These are phyloP conservation scores for Plecturocebus donacophilus DNA, from an alignment of 2,113 vertebrate genomes.

Conservation along the genomic window DNA sequence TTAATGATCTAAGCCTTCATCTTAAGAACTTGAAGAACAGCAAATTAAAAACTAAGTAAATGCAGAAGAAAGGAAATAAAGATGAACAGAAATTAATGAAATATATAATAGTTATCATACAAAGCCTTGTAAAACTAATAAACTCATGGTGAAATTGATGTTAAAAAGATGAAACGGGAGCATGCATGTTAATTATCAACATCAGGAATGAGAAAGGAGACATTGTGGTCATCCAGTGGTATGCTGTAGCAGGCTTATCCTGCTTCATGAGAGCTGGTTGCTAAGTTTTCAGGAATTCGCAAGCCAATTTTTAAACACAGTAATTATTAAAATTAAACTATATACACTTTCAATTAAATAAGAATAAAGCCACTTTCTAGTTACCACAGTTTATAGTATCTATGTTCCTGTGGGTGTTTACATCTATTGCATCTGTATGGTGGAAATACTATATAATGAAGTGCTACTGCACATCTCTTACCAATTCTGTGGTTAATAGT, in stretches of 20 bases:
- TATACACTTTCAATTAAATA: neutral
- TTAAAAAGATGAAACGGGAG: neutral
- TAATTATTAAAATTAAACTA: neutral
- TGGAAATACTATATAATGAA: neutral
- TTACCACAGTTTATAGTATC: neutral
- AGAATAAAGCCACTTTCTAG: neutral
- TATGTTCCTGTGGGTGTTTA: neutral
- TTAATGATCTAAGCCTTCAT: neutral
- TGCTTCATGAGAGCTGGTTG: neutral
- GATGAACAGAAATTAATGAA: neutral
- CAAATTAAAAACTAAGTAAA: neutral
- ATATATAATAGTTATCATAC: neutral
- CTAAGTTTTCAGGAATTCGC: neutral
- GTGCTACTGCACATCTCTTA: neutral
- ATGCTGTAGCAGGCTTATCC: neutral
- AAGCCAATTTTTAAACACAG: neutral
- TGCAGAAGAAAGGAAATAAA: neutral
- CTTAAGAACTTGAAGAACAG: neutral
- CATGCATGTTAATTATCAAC: neutral
- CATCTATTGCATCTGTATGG: no score
- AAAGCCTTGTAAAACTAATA: neutral
- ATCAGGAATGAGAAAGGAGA: neutral
- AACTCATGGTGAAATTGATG: neutral
- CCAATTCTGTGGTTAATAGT: neutral
- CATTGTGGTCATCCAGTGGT: neutral